A percentile compares a stretch with the other conserved stretches of the same genome.
Evolutionary conservation across 1,140 invertebrate species (phyloP).

Genomic region (Heliconius hewitsoni): DNA sequence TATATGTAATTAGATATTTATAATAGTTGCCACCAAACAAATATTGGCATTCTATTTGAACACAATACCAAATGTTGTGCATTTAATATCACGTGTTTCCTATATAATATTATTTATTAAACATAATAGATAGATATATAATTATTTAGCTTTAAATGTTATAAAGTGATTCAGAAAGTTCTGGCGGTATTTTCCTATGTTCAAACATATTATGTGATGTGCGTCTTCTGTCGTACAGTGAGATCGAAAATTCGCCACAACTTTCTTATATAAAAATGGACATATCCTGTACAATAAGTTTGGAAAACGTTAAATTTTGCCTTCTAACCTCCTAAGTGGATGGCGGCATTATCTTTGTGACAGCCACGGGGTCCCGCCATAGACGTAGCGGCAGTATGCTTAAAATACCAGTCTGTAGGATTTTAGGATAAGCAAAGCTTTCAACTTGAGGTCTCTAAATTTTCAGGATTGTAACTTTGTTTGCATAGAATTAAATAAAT

Average conservation of each 20-base stretch:
- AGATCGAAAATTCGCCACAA: conserved; percentile 45
- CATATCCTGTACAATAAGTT: conserved; percentile 74
- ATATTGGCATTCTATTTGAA: conserved; percentile 27
- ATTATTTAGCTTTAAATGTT: conserved; percentile 46
- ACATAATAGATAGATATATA: conserved; percentile 43
- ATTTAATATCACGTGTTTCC: conserved; percentile 54
- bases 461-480: background rate
- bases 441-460: background rate
- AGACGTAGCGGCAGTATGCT: conserved; percentile 27
- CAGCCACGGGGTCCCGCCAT: conserved; percentile 26
- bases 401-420: conserved; percentile 25
- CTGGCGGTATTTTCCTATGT: conserved; percentile 41
- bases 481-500: background rate
- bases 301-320: conserved; percentile 50
- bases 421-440: conserved; percentile 17
- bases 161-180: conserved; percentile 32
- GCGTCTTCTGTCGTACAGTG: background rate
- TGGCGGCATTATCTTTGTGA: conserved; percentile 45
- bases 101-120: conserved; percentile 42
- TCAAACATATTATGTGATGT: background rate
- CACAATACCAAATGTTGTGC: conserved; percentile 66
- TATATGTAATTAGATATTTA: conserved; percentile 31
- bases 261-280: conserved; percentile 44
- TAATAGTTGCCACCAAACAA: conserved; percentile 34
- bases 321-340: conserved; percentile 41